Evolutionary conservation across 2,888 invertebrate species (phyloP), one percentile per base, ranked within the genome.

Genomic region (Miltochrista miniata): DNA sequence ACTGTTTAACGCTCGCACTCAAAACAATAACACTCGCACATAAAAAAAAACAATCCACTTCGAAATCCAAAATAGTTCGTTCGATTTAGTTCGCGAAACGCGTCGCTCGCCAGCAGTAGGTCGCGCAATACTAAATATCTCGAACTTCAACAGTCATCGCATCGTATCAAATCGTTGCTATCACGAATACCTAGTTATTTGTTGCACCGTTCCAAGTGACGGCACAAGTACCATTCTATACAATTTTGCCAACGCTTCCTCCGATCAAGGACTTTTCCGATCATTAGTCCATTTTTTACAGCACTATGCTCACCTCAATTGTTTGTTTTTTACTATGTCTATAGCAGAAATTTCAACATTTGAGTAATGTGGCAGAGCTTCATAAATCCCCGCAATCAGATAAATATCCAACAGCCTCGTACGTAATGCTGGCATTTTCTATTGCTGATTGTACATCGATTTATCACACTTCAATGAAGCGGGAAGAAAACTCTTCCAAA

Each of bases 101-200:
- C 90, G 90, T 87, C 85, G 78, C 54, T 74, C 77, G 79, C 78
- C 79, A 59, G 69, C 73, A 79, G 81, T 70, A 70, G 86, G 80
- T 84, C 77, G 82, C 83, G 87, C 79, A 78, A 69, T 77, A 90
- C 90, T 90, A 73, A 82, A 80, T 81, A 8, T 31, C 61, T 67
- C 63, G 67, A 73, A 69, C 70, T 68, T 58, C 54, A 64, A 73
- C 71, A 75, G 78, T 76, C 79, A 79, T 74, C 77, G 76, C 68
- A 74, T 76, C 77, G 76, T 69, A 74, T 76, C 76, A 75, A 81
- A 85, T 79, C 73, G 67, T 73, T 66, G 71, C 63, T 69, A 69
- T 69, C 68, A 63, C 42, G 54, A 58, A 67, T 70, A 30, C 30
- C 8, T 30, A 66, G 55, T 64, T 64, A 67, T 66, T 68, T 50